Evolutionary conservation across 2,113 vertebrate genomes (phyloP).

Genomic region (Calyptommatus sinebrachiatus): DNA sequence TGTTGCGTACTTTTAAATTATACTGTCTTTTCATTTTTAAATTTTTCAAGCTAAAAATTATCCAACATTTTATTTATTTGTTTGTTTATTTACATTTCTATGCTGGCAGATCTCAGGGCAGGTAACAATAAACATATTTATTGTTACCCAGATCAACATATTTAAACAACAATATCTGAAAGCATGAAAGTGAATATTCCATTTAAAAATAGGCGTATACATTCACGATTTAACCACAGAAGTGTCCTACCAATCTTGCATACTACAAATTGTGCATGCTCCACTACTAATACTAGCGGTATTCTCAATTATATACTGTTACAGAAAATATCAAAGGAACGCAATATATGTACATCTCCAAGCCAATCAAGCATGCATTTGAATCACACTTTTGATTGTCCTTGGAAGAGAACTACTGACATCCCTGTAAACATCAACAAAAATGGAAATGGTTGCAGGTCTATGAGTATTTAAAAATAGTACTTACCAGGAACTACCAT

Average conservation of each 20-base stretch:
- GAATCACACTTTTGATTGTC: too few relatives aligned
- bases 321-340: background rate
- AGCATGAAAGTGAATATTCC: constrained; percentile 3
- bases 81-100: too few relatives aligned
- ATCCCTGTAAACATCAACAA: background rate
- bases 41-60: background rate
- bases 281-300: constrained; percentile 4
- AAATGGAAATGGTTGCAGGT: background rate
- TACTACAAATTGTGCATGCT: too few relatives aligned
- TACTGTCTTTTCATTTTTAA: background rate
- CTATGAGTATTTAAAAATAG: background rate
- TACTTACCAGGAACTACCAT: background rate
- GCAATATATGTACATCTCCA: background rate
- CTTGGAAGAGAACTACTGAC: background rate
- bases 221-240: background rate
- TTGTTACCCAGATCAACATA: too few relatives aligned
- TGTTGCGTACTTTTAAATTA: background rate
- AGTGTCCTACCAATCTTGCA: too few relatives aligned
- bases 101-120: too few relatives aligned
- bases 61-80: background rate
- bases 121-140: too few relatives aligned
- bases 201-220: background rate
- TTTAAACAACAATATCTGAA: too few relatives aligned
- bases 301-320: background rate
- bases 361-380: background rate